Conservation (phyloP, 2,113 vertebrate species). For the Tapirus terrestris region DNA sequence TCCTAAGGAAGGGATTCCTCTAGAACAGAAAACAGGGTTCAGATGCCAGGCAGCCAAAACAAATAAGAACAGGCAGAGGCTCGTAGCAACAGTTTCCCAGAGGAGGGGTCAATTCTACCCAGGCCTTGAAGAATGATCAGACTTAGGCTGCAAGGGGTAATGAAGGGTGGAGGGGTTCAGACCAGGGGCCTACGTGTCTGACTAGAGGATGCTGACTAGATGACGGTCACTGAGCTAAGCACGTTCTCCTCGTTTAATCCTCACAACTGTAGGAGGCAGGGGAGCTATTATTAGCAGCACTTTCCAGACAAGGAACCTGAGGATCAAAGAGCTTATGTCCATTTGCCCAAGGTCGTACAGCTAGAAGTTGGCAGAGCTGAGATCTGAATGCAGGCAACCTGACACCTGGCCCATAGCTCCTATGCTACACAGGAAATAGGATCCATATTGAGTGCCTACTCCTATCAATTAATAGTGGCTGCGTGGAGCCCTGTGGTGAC, state of each 20-base stretch:
- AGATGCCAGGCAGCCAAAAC: background rate
- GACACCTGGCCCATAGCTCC: background rate
- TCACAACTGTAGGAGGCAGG: background rate
- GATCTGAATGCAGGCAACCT: background rate
- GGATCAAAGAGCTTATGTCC: background rate
- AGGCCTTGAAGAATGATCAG: background rate
- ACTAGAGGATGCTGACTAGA: background rate
- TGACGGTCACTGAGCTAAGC: background rate
- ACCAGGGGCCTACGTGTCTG: background rate
- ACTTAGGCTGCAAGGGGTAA: background rate
- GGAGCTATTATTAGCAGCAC: background rate
- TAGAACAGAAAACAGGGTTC: background rate
- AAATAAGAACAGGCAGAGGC: background rate
- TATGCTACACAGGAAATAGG: background rate
- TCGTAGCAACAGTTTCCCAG: background rate
- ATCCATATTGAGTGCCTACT: background rate
- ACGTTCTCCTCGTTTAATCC: background rate
- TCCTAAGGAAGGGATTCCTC: background rate
- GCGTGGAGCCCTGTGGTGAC: background rate
- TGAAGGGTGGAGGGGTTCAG: background rate
- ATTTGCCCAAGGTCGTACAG: background rate
- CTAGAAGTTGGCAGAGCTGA: background rate
- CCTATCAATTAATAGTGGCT: background rate
- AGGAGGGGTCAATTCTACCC: no score
- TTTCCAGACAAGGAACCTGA: constrained; percentile 13